Evolutionary conservation across 2,888 invertebrate species (phyloP), one percentile per base, ranked within the genome.

Genomic region (Vandiemenella viatica): DNA sequence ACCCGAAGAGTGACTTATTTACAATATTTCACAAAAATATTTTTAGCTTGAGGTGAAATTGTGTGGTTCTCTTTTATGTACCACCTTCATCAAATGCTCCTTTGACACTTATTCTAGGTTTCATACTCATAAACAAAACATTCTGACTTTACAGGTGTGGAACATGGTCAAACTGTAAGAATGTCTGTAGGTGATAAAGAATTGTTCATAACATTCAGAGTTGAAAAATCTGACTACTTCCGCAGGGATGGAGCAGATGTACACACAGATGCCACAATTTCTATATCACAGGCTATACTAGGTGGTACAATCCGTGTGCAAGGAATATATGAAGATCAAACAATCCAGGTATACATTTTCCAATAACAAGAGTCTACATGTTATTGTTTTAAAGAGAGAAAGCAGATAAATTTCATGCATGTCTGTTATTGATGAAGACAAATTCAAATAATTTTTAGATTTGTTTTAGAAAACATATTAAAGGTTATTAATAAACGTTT

Each of bases 101-200:
- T n/a, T n/a, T n/a, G n/a, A n/a, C n/a, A n/a, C n/a, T n/a, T n/a
- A n/a, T 26, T 26, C 26, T 26, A 13, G 26, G 26, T 26, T 26
- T 13, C 26, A 26, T 26, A 6, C 26, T 13, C 26, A 8, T 26
- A 6, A 26, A 8, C 26, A 26, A 26, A 26, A 26, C 7, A 26
- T 26, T 26, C 22, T 49, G 10, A 42, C 43, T 43, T 50, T 18
- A 48, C 83, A 45, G 91, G 90, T 16, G 90, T 98, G 6, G 95
- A 97, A 64, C 90, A 98, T 65, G 96, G 96, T 0, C 97, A 99
- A 67, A 95, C 95, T 0, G 83, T 98, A 4, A 78, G 97, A 48
- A 87, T 98, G 83, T 76, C 85, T 5, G 84, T 97, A 1, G 95
- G 93, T 13, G 63, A 65, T 48, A 86, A 86, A 62, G 96, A 97